Evolutionary conservation across 1,140 invertebrate species (phyloP).

Genomic region (Drosophila asahinai): DNA sequence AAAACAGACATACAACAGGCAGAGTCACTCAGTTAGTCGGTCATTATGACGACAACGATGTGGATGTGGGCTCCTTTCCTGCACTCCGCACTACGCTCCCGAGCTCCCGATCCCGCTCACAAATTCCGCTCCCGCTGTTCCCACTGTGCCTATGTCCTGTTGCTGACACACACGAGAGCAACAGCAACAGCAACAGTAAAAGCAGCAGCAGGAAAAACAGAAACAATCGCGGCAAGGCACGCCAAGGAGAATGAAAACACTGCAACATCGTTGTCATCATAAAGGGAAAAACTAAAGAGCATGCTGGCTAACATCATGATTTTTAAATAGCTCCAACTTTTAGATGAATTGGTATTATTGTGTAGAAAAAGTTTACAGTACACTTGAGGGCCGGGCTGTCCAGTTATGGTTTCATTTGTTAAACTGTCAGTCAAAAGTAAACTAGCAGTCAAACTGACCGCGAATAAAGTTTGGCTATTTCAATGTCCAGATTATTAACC

Average conservation of each 20-base stretch:
- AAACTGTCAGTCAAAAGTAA: background rate
- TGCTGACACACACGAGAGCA: slow-evolving; percentile 55
- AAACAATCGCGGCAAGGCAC: slow-evolving; percentile 17
- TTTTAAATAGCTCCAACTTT: background rate
- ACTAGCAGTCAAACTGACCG: background rate
- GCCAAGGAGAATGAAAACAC: slow-evolving; percentile 31
- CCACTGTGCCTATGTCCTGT: slow-evolving; percentile 63
- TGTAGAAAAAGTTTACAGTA: background rate
- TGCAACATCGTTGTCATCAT: slow-evolving; percentile 19
- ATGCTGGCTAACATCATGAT: background rate
- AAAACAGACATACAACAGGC: slow-evolving; percentile 43
- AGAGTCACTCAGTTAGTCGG: slow-evolving; percentile 71
- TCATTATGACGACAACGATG: slow-evolving; percentile 67
- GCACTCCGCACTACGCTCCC: slow-evolving; percentile 2
- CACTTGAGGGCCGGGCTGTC: background rate
- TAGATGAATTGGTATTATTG: too few relatives aligned
- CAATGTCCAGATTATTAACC: background rate
- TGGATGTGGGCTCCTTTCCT: slow-evolving; percentile 13
- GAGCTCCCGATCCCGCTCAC: slow-evolving; percentile 3
- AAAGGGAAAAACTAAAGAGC: background rate
- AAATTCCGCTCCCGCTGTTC: slow-evolving; percentile 12
- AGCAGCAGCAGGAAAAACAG: slow-evolving; percentile 20
- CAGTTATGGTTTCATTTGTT: background rate
- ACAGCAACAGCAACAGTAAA: slow-evolving; percentile 24
- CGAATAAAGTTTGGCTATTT: background rate